Evolutionary conservation across 2,888 invertebrate genomes (phyloP), one percentile per base, ranked within the genome.

Genomic region (Hecatera dysodea): DNA sequence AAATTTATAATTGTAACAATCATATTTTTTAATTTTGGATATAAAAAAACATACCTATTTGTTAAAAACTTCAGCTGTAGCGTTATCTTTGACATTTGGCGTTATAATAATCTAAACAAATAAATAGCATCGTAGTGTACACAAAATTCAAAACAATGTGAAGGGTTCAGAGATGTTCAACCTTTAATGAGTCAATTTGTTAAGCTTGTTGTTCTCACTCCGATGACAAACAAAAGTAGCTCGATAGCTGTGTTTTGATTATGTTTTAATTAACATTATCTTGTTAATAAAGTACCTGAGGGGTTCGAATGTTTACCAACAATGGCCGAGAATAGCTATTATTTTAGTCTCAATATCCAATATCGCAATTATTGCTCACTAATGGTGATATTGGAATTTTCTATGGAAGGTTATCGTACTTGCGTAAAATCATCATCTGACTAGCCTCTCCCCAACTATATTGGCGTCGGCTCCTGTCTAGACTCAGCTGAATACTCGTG

Each of bases 201-300:
- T 53, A 48, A 52, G 15, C 42, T 44, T 70, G 8, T 46, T 75
- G 52, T 62, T 69, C 24, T 76, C 19, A 22, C 27, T 53, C 53
- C 36, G 39, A 63, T 70, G 24, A 48, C 52, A 75, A 62, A 62
- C 52, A 77, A 70, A 46, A 50, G 42, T 12, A 22, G 42, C 44
- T 74, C 50, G 50, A 68, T 48, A 29, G 17, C 44, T 39, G n/a
- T 57, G 29, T 57, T 59, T 48, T 56, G 69, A 46, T 6, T 29
- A 19, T 19, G 24, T 65, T 46, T 50, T 69, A 61, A 70, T 56
- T 48, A 75, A 56, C 55, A 55, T 42, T 55, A 72, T 48, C 74
- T 33, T 42, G 27, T 64, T 74, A 74, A 19, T 42, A 1, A 29
- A 52, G 27, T 22, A 39, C 29, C 39, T 39, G 12, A 24, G 24